These are phyloP conservation scores for Phenganax stokvisi DNA, from an alignment of 92 coral and sea anemone genomes.

Conservation along the genomic window DNA sequence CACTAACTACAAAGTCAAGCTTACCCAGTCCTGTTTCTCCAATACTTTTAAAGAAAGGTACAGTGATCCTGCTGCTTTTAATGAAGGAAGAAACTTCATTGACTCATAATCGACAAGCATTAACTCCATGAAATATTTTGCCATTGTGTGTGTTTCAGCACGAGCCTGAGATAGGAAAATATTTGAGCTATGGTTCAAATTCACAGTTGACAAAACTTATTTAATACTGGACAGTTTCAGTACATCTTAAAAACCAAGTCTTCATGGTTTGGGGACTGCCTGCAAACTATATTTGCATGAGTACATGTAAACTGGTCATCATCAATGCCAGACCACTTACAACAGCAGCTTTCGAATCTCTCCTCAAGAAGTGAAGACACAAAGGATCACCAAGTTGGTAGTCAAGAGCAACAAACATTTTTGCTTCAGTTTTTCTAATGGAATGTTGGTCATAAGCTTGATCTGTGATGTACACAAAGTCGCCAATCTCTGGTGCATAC, in stretches of 20 bases:
- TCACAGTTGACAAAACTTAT: no score
- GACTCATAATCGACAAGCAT: conserved; percentile 74
- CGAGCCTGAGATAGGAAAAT: conserved; percentile 55
- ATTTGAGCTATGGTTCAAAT: not conserved
- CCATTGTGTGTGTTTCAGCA: conserved; percentile 70
- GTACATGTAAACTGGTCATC: not conserved
- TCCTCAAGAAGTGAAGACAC: conserved; percentile 82
- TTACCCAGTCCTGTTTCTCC: conserved; percentile 68
- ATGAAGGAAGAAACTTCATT: conserved; percentile 71
- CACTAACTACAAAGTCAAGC: not conserved
- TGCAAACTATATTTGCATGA: not conserved
- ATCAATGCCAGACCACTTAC: conserved; percentile 39
- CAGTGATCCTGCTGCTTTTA: conserved; percentile 87
- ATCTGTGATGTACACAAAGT: conserved; percentile 96
- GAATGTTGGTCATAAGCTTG: conserved; percentile 65
- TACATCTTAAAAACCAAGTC: not conserved
- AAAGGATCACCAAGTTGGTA: conserved; percentile 85
- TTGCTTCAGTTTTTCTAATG: conserved; percentile 76
- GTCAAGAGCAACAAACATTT: conserved; percentile 60
- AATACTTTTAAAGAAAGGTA: conserved; percentile 60
- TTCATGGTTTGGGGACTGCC: not conserved
- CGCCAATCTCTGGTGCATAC: conserved; percentile 94
- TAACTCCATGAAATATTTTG: conserved; percentile 91
- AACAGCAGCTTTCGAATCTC: conserved; percentile 94
- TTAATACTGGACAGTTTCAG: no score